Evolutionary conservation across 2,888 invertebrate genomes (phyloP).

Genomic region (Aphidius colemani): DNA sequence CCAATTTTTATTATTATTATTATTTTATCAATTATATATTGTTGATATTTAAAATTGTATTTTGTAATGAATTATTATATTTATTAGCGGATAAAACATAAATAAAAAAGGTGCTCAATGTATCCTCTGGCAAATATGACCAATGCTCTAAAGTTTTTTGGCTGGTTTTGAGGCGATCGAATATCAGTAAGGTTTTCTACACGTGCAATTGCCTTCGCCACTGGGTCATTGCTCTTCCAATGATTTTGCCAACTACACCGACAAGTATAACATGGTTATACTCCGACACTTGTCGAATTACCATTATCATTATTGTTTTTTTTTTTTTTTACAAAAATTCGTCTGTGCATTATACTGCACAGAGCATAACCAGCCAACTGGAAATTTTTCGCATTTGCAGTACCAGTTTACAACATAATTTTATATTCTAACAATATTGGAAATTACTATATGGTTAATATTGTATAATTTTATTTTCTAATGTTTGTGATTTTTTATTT

Average conservation of each 20-base stretch:
- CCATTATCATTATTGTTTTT: constrained; percentile 14
- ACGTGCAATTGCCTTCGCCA: constrained; percentile 50
- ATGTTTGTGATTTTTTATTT: too few relatives aligned
- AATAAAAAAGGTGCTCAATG: too few relatives aligned
- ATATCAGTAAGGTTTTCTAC: constrained; percentile 52
- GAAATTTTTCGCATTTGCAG: too few relatives aligned
- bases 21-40: too few relatives aligned
- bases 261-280: constrained; percentile 48
- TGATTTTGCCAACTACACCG: constrained; percentile 29
- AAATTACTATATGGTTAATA: too few relatives aligned
- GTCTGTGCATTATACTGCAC: too few relatives aligned
- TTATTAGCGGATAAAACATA: too few relatives aligned
- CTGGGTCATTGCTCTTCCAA: constrained; percentile 54
- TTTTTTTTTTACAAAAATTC: not conserved
- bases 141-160: not conserved
- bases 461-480: too few relatives aligned
- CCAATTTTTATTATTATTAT: not conserved
- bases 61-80: too few relatives aligned
- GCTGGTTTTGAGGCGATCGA: constrained; percentile 15
- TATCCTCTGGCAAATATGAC: too few relatives aligned
- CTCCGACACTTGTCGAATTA: constrained; percentile 31
- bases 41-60: too few relatives aligned
- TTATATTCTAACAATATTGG: not conserved
- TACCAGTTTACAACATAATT: not conserved
- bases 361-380: too few relatives aligned